phyloP scores from a whole-genome alignment of 2,888 invertebrate species.

The Brachyptera putata region DNA sequence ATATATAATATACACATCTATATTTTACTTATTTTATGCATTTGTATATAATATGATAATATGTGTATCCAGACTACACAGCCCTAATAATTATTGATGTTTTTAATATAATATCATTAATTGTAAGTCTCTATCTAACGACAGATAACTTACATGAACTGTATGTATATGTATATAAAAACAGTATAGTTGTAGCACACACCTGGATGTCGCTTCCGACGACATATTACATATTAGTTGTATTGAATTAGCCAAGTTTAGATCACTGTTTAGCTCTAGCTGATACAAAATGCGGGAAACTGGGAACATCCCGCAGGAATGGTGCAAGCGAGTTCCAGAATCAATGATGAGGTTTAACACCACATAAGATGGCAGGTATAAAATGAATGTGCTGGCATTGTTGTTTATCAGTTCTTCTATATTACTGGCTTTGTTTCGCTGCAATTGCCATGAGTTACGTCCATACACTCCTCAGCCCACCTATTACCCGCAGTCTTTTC shows the following conservation, averaged over 20 bases:
- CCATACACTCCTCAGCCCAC: background rate
- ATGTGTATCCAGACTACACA: conserved; percentile 13
- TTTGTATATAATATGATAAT: conserved; percentile 40
- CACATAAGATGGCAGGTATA: background rate
- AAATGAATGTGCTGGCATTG: background rate
- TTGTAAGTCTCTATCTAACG: conserved; percentile 22
- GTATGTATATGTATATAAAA: conserved; percentile 27
- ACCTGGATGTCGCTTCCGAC: conserved; percentile 28
- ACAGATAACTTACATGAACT: conserved; percentile 19
- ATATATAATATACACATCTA: conserved; percentile 31
- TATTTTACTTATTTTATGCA: conserved; percentile 44
- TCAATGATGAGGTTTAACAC: background rate
- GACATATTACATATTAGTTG: background rate
- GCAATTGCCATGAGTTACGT: background rate
- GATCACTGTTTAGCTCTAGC: conserved; percentile 19
- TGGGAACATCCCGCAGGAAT: background rate
- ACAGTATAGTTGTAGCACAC: conserved; percentile 28
- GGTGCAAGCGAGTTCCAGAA: background rate
- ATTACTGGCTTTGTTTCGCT: background rate
- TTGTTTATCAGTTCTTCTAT: no score
- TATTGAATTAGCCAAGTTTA: conserved; percentile 12
- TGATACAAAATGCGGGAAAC: background rate
- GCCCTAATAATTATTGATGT: conserved; percentile 44
- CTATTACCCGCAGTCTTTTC: no score
- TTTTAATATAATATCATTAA: conserved; percentile 39